Percentiles rank a stretch among this genome's conserved stretches.
Conservation (phyloP, 2,113 vertebrate species). For the Ceyx margarethae region DNA sequence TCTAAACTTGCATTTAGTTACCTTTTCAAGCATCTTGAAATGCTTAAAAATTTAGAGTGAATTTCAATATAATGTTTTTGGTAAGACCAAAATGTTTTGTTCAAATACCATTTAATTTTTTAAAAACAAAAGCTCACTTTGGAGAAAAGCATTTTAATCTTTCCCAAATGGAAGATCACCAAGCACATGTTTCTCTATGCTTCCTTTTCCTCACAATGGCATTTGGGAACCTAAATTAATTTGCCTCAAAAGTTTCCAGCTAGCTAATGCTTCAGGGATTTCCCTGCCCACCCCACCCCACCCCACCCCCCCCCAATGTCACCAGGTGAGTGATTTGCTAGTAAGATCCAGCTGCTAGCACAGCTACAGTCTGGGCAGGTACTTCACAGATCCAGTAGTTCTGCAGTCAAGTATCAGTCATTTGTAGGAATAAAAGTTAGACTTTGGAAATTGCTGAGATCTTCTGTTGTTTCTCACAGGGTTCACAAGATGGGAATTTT, state of each 20-base stretch:
- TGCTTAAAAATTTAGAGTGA: not conserved
- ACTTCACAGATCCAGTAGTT: not conserved
- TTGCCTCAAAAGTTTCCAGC: not conserved
- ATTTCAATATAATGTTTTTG: not conserved
- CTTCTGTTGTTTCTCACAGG: not conserved
- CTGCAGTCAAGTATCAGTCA: not conserved
- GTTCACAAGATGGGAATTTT: not conserved
- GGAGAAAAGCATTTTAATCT: not conserved
- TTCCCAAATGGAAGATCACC: not conserved
- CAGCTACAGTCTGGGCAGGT: not conserved
- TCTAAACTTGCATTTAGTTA: not conserved
- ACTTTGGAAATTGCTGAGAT: not conserved
- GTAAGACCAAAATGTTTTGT: not conserved
- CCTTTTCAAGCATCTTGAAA: not conserved
- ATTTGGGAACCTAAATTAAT: not conserved
- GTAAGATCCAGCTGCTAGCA: not conserved
- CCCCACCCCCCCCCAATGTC: no score
- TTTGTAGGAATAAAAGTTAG: not conserved
- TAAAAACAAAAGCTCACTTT: not conserved
- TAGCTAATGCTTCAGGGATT: not conserved
- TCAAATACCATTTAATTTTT: not conserved
- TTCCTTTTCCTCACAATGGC: not conserved
- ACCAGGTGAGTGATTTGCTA: not conserved
- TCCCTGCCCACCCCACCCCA: not conserved
- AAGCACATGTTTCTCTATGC: not conserved